Percentiles rank a stretch among this genome's conserved stretches.
Evolutionary conservation across 2,113 vertebrate genomes (phyloP).

Genomic region (Gobius niger): DNA sequence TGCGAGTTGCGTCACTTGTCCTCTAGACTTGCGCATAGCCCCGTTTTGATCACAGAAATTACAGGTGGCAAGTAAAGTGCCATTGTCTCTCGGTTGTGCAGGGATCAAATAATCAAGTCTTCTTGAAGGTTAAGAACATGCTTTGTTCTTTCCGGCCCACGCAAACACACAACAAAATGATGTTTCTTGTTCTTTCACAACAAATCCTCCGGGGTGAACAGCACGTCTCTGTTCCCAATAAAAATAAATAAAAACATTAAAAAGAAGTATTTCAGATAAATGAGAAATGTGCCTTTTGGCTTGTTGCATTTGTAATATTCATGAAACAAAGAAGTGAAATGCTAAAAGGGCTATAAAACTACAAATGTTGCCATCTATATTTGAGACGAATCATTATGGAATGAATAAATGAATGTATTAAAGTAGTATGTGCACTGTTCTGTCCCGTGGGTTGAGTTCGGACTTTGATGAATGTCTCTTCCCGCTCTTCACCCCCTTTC

Average conservation of each 20-base stretch:
- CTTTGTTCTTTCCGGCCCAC: background rate
- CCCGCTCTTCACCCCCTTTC: too few species aligned
- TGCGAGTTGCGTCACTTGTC: background rate
- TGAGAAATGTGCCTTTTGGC: conserved; percentile 7
- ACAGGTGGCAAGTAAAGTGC: background rate
- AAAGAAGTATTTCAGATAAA: conserved; percentile 5
- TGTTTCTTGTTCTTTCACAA: conserved; percentile 4
- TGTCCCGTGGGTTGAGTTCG: too few species aligned
- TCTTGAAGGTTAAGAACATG: background rate
- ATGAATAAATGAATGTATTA: background rate
- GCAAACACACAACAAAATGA: background rate
- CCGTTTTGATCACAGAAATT: conserved; percentile 2
- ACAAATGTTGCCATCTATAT: background rate
- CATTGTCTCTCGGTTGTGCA: background rate
- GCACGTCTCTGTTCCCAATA: background rate
- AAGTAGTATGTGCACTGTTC: too few species aligned
- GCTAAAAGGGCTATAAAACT: background rate
- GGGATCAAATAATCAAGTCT: background rate
- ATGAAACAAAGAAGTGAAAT: background rate
- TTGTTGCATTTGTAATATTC: background rate
- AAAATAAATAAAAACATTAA: background rate
- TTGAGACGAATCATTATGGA: background rate
- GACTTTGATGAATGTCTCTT: too few species aligned
- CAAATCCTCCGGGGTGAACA: conserved; percentile 1
- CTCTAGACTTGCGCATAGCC: background rate